These are phyloP conservation scores for Creontiades dilutus DNA, from an alignment of 2,888 invertebrate species.

Conservation along the genomic window DNA sequence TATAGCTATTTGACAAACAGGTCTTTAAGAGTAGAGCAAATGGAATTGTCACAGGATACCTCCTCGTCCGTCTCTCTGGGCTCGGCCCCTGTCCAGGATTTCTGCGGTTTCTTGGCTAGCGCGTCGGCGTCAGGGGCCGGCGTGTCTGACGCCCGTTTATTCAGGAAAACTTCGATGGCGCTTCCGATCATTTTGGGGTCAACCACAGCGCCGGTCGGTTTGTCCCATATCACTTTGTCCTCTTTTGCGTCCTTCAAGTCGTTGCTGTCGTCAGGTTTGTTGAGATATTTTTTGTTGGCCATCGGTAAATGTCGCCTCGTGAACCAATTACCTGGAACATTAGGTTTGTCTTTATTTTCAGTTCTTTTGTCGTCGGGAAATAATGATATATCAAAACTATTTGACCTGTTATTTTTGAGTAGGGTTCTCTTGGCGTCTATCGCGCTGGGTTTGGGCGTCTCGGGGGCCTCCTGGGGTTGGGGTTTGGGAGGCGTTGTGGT, in stretches of 20 bases:
- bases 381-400: conserved; percentile 90
- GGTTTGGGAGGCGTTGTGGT: conserved; percentile 49
- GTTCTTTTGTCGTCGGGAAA: conserved; percentile 81
- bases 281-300: conserved; percentile 80
- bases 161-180: conserved; percentile 90
- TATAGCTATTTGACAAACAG: conserved; percentile 88
- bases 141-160: conserved; percentile 80
- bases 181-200: conserved; percentile 90
- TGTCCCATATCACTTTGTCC: conserved; percentile 86
- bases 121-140: conserved; percentile 75
- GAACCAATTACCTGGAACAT: conserved; percentile 86
- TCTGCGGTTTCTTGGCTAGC: conserved; percentile 54
- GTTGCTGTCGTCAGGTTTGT: conserved; percentile 74
- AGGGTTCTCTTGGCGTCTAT: conserved; percentile 81
- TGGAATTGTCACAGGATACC: conserved; percentile 88
- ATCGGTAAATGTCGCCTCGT: conserved; percentile 88
- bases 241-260: conserved; percentile 72
- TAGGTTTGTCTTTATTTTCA: conserved; percentile 78
- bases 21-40: conserved; percentile 91
- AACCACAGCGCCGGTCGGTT: conserved; percentile 87
- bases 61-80: conserved; percentile 81
- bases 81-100: conserved; percentile 73
- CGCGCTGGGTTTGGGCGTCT: conserved; percentile 63
- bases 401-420: conserved; percentile 87
- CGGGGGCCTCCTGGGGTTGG: neutral